Percentiles rank a stretch among this genome's conserved stretches.
phyloP scores from a whole-genome alignment of 2,888 invertebrate genomes.

The Pseudoips prasinana region DNA sequence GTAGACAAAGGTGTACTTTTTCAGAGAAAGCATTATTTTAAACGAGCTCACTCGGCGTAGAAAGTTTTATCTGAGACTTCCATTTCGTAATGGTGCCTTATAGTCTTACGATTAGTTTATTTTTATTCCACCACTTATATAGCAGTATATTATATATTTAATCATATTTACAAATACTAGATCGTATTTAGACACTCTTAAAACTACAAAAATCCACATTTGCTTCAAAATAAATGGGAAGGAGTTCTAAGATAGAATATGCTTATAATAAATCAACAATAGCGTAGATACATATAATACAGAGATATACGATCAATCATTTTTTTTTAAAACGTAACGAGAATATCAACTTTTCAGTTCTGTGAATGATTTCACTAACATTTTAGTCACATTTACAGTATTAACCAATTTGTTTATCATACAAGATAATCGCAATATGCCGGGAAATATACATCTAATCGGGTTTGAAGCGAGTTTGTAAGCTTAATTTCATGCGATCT shows the following conservation, averaged over 20 bases:
- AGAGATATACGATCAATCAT: conserved; percentile 62
- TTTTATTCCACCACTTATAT: too few relatives aligned
- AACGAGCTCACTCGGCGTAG: too few relatives aligned
- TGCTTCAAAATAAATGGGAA: conserved; percentile 34
- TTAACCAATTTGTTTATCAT: conserved; percentile 35
- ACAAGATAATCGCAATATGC: conserved; percentile 29
- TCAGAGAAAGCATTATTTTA: too few relatives aligned
- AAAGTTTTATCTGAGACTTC: too few relatives aligned
- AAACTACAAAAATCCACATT: conserved; percentile 25
- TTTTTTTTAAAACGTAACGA: conserved; percentile 77
- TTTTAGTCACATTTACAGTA: conserved; percentile 55
- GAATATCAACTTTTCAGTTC: conserved; percentile 80
- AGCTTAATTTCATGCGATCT: conserved; percentile 57
- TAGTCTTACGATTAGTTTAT: too few relatives aligned
- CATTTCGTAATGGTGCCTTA: too few relatives aligned
- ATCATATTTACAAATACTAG: conserved; percentile 19
- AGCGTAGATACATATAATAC: conserved; percentile 72
- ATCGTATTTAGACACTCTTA: conserved; percentile 16
- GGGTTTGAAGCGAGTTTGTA: conserved; percentile 58
- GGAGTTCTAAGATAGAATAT: conserved; percentile 50
- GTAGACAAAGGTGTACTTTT: too few relatives aligned
- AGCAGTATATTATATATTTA: background rate
- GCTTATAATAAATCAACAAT: conserved; percentile 77
- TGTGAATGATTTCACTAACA: conserved; percentile 80
- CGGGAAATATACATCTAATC: conserved; percentile 49